Evolutionary conservation across 2,113 vertebrate species (phyloP).

Genomic region (Struthidea cinerea): DNA sequence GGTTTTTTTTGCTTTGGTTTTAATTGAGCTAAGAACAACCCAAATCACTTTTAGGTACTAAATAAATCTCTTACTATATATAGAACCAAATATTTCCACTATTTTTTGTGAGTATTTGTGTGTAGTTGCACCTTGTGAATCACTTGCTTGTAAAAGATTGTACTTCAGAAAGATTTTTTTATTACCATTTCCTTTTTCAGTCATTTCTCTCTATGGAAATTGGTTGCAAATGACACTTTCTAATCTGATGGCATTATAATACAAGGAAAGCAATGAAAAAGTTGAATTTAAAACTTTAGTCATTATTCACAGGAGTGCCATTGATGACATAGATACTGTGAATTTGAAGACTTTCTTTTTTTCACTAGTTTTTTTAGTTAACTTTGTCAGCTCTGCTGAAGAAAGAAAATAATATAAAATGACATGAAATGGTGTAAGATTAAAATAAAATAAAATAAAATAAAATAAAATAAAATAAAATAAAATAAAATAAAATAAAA

Average conservation of each 20-base stretch:
- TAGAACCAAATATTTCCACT: neutral
- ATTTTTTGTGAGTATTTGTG: neutral
- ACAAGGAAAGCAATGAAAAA: neutral
- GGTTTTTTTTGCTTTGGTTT: neutral
- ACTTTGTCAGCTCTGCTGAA: neutral
- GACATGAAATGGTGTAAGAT: neutral
- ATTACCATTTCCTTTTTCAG: fast-evolving
- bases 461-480: too few relatives aligned
- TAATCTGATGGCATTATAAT: neutral
- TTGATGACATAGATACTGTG: neutral
- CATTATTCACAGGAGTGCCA: neutral
- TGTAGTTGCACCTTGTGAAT: neutral
- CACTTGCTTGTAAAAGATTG: constrained; percentile 21
- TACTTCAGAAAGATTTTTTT: neutral
- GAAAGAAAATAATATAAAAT: neutral
- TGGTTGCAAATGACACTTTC: neutral
- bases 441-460: neutral
- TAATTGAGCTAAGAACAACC: neutral
- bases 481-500: too few relatives aligned
- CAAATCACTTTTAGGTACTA: neutral
- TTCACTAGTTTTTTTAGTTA: neutral
- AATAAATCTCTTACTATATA: neutral
- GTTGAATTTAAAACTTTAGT: neutral
- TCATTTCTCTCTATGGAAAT: neutral
- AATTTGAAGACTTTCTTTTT: constrained; percentile 4